Evolutionary conservation across 2,888 invertebrate genomes (phyloP), one percentile per base, ranked within the genome.

Genomic region (Synergus laeviventris): DNA sequence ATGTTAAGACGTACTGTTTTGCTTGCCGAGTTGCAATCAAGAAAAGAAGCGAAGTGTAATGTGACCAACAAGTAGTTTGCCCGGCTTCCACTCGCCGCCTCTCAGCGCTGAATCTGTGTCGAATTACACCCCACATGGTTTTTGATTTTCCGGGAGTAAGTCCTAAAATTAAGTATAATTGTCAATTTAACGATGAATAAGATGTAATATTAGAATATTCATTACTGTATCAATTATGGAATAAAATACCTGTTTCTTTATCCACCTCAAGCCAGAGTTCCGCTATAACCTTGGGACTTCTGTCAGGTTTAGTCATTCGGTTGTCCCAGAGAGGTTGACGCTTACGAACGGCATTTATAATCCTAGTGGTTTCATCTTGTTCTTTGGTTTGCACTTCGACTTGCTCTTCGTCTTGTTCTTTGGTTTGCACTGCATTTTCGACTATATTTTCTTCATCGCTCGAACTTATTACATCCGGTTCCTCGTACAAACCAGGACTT

Each of bases 201-300:
- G 21, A 5, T 21, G 14, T 4, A 21, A 24, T 24, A 59, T 18
- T 14, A 11, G 4, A 59, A 21, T 56, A 21, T 56, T 21, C 21
- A 56, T 56, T 2, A 21, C 11, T 56, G 11, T 7, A 49, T n/a
- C 49, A 4, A 54, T 18, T 54, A 54, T 54, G 1, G 31, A 59
- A 54, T 54, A 59, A 39, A 66, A 66, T 70, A 70, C 70, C 70
- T 31, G 31, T n/a, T 70, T 70, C 70, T 31, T 45, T 31, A 2
- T 70, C 70, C 3, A 70, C 70, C 11, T 70, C 70, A 49, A n/a
- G 5, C 70, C 70, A 70, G 3, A 70, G 49, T n/a, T 14, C 0
- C 0, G 31, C 3, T 2, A 31, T 8, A 8, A 49, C 16, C 1
- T 24, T 31, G n/a, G 12, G 1, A 45, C 16, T 49, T 49, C 70